Evolutionary conservation across 2,113 vertebrate species (phyloP).

Genomic region (Carassius gibelio): DNA sequence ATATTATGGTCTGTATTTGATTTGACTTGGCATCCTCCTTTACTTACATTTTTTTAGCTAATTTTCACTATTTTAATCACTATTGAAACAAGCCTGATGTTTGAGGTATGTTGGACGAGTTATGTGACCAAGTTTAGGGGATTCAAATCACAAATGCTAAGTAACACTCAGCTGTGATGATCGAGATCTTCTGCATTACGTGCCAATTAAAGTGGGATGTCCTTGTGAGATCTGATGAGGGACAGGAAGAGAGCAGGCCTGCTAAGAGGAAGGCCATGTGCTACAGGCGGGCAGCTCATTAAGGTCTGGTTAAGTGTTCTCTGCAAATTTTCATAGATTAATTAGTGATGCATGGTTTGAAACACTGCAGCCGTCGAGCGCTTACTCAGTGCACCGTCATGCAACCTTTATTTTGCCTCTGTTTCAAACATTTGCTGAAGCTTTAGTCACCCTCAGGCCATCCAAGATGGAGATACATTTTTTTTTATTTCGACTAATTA

Average conservation of each 20-base stretch:
- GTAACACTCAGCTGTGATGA: background rate
- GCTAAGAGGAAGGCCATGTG: background rate
- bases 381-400: background rate
- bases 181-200: background rate
- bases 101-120: background rate
- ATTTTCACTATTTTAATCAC: background rate
- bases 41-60: too few relatives aligned
- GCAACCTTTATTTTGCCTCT: background rate
- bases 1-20: too few relatives aligned
- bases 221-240: background rate
- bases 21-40: too few relatives aligned
- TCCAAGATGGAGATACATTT: background rate
- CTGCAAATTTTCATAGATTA: slow-evolving; percentile 31
- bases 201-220: background rate
- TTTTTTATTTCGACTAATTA: background rate
- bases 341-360: background rate
- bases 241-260: background rate
- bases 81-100: background rate
- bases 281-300: slow-evolving; percentile 3
- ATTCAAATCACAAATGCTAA: too few relatives aligned
- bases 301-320: background rate
- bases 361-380: background rate
- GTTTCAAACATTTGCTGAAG: background rate
- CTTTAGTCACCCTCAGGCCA: background rate
- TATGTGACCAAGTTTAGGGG: background rate